A percentile compares a stretch with the other conserved stretches of the same genome.
Evolutionary conservation across 2,113 vertebrate species (phyloP).

Genomic region (Centropus bengalensis): DNA sequence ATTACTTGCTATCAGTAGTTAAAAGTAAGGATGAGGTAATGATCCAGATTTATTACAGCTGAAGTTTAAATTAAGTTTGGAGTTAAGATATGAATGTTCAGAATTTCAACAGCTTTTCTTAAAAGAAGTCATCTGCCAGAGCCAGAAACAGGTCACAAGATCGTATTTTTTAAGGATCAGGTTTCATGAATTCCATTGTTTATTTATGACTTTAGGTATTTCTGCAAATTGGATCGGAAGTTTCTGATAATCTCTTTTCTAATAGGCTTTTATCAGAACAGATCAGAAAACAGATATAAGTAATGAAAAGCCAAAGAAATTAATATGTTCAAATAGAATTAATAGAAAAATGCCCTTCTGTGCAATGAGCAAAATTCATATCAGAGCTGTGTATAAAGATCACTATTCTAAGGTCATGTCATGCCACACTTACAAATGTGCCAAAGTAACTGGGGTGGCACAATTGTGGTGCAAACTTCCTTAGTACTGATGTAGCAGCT

Average conservation of each 20-base stretch:
- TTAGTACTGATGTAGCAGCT: background rate
- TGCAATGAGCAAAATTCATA: background rate
- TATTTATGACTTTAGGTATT: background rate
- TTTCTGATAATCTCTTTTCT: background rate
- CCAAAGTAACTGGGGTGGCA: background rate
- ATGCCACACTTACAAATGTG: background rate
- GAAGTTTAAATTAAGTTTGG: background rate
- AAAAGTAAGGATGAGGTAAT: background rate
- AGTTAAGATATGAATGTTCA: background rate
- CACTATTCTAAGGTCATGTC: background rate
- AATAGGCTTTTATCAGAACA: background rate
- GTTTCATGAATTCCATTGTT: background rate
- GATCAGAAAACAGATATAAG: background rate
- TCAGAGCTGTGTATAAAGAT: background rate
- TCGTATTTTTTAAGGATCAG: background rate
- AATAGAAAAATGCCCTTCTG: background rate
- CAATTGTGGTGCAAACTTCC: background rate
- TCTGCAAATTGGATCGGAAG: background rate
- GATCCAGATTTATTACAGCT: background rate
- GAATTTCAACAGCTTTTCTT: constrained; percentile 1
- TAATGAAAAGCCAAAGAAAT: background rate
- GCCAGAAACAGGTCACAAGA: background rate
- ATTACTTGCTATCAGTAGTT: background rate
- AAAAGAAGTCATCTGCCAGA: background rate
- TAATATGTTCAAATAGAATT: background rate